Percentiles rank a stretch among this genome's conserved stretches.
Evolutionary conservation across 2,797 vertebrate genomes (phyloP).

Genomic region (Sarcophilus harrisii): DNA sequence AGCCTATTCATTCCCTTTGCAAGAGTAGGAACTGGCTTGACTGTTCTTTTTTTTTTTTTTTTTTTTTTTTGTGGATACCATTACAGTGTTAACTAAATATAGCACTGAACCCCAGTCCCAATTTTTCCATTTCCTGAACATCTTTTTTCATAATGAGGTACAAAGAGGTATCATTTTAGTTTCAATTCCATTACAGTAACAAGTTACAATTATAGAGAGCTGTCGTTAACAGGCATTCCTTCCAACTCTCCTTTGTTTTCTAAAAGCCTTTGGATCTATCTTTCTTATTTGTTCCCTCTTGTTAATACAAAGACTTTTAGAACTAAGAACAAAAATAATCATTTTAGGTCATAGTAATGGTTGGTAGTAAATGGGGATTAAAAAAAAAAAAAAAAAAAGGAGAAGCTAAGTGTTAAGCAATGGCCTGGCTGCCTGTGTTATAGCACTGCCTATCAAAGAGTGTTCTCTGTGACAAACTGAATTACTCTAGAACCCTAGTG

Average conservation of each 20-base stretch:
- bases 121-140: conserved; percentile 49
- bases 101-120: conserved; percentile 5
- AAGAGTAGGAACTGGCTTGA: not conserved
- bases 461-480: conserved; percentile 36
- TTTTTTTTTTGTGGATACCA: not conserved
- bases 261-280: conserved; percentile 11
- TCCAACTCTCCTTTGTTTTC: not conserved
- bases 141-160: conserved; percentile 32
- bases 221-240: conserved; percentile 4
- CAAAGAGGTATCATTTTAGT: conserved; percentile 5
- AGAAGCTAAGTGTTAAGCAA: conserved; percentile 44
- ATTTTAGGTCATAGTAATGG: conserved; percentile 15
- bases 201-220: not conserved
- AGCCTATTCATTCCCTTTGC: not conserved
- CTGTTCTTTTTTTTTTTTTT: conserved; percentile 4
- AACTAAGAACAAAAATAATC: conserved; percentile 10
- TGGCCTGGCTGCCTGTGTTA: conserved; percentile 63
- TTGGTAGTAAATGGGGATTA: conserved; percentile 44
- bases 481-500: conserved; percentile 11
- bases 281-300: conserved; percentile 16
- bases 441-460: conserved; percentile 12
- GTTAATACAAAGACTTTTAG: conserved; percentile 52
- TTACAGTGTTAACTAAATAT: not conserved
- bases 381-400: conserved; percentile 23
- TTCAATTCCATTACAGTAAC: conserved; percentile 42